Base-by-base conservation (phyloP, 2,888 invertebrate species). In the Barypeithes pellucidus region DNA sequence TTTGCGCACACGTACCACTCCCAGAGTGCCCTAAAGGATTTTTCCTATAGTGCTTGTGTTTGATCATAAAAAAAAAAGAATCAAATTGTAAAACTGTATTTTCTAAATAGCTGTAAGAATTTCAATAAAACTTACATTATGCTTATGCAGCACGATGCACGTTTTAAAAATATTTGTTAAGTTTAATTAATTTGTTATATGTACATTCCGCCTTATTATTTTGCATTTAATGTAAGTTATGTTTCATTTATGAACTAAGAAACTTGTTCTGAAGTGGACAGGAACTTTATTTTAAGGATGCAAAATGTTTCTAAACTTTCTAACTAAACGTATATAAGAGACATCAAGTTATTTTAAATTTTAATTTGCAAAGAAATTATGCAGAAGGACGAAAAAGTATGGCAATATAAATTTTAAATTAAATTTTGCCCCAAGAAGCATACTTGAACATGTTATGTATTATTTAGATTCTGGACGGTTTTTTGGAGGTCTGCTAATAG, bases 321-420 rank as follows among this genome's bases (percentile, higher is more conserved):
- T 54, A 54, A 29, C 29, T 54, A 54, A 54, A 54, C 54, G 33
- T 33, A 54, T 54, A 54, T 33, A 54, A 54, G 54, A 54, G 54
- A 54, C 54, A 54, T 54, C 54, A 54, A 29, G 50, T 50, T 50
- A 63, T 63, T 63, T 63, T 63, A 70, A 70, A 65, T 65, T 70
- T 65, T 65, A 70, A 70, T 65, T 45, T 65, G 20, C 63, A n/a
- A 16, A 18, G 62, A 43, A 47, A 70, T 70, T 70, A 62, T 62
- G 69, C 69, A 70, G 59, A 60, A 59, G 63, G 16, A 54, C 47
- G 39, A 39, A 57, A 70, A 57, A 70, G 43, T 70, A 57, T 29
- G 63, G 63, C 63, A 36, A 59, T 70, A 70, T 70, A 70, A 62
- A 65, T 70, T 65, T 65, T 16, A 70, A 63, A 70, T 70, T 70